Evolutionary conservation across 1,140 invertebrate species (phyloP).

Genomic region (Delia radicum): DNA sequence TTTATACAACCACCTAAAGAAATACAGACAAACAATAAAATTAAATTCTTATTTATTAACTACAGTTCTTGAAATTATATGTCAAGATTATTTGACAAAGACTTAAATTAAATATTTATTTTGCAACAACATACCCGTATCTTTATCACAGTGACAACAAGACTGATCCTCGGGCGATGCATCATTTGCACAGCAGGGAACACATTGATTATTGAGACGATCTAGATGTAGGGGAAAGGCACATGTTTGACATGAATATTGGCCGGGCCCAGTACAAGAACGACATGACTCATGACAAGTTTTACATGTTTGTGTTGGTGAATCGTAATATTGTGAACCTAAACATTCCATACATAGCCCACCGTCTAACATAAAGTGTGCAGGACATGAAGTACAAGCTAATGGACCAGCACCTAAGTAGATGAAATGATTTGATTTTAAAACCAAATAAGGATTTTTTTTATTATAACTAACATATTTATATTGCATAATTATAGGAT

Average conservation of each 20-base stretch:
- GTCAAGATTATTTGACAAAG: too few species aligned
- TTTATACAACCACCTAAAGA: conserved; percentile 66
- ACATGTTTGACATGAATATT: conserved; percentile 69
- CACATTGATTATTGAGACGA: conserved; percentile 71
- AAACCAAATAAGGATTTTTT: too few species aligned
- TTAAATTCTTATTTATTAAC: background rate
- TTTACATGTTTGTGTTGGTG: conserved; percentile 66
- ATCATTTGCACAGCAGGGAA: conserved; percentile 66
- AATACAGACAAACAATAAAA: background rate
- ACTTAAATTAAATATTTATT: background rate
- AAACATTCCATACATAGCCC: conserved; percentile 74
- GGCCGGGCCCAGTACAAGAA: conserved; percentile 69
- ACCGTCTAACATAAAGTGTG: conserved; percentile 71
- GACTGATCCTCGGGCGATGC: conserved; percentile 57
- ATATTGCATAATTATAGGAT: too few species aligned
- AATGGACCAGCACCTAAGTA: conserved; percentile 66
- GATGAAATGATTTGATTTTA: background rate
- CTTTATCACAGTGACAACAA: conserved; percentile 68
- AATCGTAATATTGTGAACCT: conserved; percentile 71
- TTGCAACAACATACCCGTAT: conserved; percentile 62
- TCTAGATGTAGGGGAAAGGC: conserved; percentile 66
- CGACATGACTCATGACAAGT: conserved; percentile 69
- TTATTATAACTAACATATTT: too few species aligned
- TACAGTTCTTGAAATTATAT: too few species aligned
- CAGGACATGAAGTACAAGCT: conserved; percentile 71